These are phyloP conservation scores for Zaprionus tsacasi DNA, from an alignment of 1,140 invertebrate species.

Conservation along the genomic window DNA sequence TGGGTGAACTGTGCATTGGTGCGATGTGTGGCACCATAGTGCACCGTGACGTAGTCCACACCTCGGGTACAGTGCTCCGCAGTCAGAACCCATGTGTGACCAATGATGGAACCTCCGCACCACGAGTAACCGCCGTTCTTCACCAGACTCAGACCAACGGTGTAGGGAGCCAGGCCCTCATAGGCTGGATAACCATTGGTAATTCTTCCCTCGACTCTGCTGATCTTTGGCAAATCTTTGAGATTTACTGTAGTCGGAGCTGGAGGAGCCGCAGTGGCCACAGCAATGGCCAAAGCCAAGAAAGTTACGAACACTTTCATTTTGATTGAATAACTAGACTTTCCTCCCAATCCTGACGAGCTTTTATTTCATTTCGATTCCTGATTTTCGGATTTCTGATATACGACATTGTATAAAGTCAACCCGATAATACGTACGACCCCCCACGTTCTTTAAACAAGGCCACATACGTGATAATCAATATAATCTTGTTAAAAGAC, in stretches of 20 bases:
- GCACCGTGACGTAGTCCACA: conserved; percentile 36
- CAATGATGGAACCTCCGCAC: conserved; percentile 87
- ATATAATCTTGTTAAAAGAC: background rate
- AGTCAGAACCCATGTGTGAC: conserved; percentile 85
- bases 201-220: conserved; percentile 51
- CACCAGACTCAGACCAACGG: conserved; percentile 83
- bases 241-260: conserved; percentile 18
- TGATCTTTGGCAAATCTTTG: conserved; percentile 8
- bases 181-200: conserved; percentile 57
- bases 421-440: background rate
- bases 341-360: background rate
- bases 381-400: background rate
- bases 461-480: background rate
- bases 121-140: conserved; percentile 63
- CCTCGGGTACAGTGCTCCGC: conserved; percentile 85
- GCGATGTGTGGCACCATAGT: conserved; percentile 55
- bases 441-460: background rate
- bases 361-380: conserved; percentile 14
- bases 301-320: conserved; percentile 48
- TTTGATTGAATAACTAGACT: conserved; percentile 24
- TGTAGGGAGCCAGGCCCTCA: conserved; percentile 84
- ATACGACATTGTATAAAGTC: background rate
- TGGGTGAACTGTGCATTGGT: conserved; percentile 39
- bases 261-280: conserved; percentile 33
- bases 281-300: conserved; percentile 45